Evolutionary conservation across 1,140 invertebrate genomes (phyloP), one percentile per base, ranked within the genome.

Genomic region (Trigoniulus corallinus): DNA sequence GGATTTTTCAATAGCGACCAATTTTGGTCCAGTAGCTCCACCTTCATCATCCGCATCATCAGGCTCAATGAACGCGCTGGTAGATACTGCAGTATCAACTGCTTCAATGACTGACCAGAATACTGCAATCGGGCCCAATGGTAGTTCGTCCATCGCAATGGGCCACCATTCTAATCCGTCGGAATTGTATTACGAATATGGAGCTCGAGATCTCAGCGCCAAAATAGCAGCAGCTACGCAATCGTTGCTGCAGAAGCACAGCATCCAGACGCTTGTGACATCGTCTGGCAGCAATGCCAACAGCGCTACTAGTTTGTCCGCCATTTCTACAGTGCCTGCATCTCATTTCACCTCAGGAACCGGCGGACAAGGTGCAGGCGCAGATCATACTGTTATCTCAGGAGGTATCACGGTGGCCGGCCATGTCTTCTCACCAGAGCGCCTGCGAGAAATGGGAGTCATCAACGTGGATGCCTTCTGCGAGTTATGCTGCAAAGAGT

Each of bases 401-500:
- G n/a, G 15, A 22, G 20, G 48, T 39, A 40, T 15, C 20, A 23
- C 15, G 27, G 10, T 25, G 13, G 13, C 20, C 1, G 37, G 22
- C 18, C 25, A 37, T 25, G 20, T 57, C 22, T 79, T 55, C 74
- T 82, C 58, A 73, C 75, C 58, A 66, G 84, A 85, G 45, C 77
- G 77, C 21, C 65, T 87, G 12, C 72, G 78, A 2, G 75, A 79
- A 51, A 67, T 88, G 25, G 84, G 84, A 10, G 80, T 89, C 0
- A 78, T 84, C 54, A 86, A 87, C 64, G 78, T 82, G 1, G 85
- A 89, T 58, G 84, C 85, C 13, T 94, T 91, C 63, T 95, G 89
- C 67, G 88, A 93, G 61, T 78, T 93, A 43, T 96, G 91, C 63
- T 85, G 84, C 62, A 94, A 94, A 64, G 89, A 94, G 68, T 88